Conservation (phyloP, 2,113 vertebrate genomes). For the Ctenomys sociabilis region DNA sequence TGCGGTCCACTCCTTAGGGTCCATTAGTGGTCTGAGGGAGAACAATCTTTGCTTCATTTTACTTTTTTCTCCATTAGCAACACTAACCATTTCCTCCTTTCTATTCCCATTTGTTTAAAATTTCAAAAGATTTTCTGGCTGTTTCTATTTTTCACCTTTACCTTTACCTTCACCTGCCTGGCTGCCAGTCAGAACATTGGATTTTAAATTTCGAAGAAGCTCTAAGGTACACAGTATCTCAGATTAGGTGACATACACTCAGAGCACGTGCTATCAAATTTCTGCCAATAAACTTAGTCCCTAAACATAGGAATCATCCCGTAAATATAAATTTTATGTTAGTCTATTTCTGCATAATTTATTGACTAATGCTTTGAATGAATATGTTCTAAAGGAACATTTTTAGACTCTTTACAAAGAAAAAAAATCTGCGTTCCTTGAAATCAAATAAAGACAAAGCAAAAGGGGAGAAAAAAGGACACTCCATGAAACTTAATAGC, state of each 20-base stretch:
- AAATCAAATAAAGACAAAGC: background rate
- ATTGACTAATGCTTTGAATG: background rate
- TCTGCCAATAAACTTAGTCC: slow-evolving; percentile 33
- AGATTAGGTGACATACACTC: background rate
- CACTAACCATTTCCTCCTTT: background rate
- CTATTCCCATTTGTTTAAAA: background rate
- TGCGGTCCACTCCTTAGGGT: background rate
- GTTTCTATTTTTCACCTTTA: background rate
- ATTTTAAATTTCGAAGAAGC: background rate
- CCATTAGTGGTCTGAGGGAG: background rate
- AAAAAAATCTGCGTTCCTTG: background rate
- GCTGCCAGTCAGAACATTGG: background rate
- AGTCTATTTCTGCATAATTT: slow-evolving; percentile 1
- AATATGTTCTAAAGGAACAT: slow-evolving; percentile 23
- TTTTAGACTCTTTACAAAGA: background rate
- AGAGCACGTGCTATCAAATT: background rate
- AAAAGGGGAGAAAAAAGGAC: background rate
- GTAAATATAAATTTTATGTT: slow-evolving; percentile 5
- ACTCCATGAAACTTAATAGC: background rate
- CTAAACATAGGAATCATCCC: slow-evolving; percentile 36
- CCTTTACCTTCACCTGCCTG: background rate
- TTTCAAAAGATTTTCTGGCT: background rate
- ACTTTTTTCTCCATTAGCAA: background rate
- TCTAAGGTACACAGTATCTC: background rate
- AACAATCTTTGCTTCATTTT: background rate